These are phyloP conservation scores for Pristionchus japonicus DNA, from an alignment of 2,888 invertebrate species.

Conservation along the genomic window DNA sequence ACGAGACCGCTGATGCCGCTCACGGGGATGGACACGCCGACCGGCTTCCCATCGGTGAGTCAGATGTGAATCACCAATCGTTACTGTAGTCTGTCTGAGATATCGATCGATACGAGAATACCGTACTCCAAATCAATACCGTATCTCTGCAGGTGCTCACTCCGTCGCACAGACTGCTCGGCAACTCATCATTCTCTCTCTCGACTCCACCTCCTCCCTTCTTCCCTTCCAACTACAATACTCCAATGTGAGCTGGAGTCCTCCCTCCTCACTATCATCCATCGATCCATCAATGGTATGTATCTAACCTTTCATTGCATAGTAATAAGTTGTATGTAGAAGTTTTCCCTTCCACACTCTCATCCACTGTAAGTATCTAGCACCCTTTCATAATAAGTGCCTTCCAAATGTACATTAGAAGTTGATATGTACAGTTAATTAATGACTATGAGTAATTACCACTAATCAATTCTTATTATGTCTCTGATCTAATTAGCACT, in stretches of 20 bases:
- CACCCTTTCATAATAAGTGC: background rate
- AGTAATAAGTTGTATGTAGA: background rate
- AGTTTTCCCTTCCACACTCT: background rate
- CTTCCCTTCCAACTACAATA: background rate
- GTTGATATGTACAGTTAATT: too few species aligned
- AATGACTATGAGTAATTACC: too few species aligned
- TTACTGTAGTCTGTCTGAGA: too few species aligned
- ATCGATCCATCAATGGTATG: too few species aligned
- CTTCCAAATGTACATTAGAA: background rate
- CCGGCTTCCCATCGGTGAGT: background rate
- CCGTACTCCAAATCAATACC: background rate
- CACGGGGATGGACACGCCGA: background rate
- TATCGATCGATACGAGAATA: background rate
- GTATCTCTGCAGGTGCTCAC: background rate
- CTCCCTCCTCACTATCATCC: background rate
- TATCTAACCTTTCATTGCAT: background rate
- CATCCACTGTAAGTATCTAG: background rate
- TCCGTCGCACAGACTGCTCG: background rate
- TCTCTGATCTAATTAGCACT: too few species aligned
- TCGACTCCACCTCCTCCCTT: background rate
- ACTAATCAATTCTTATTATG: too few species aligned
- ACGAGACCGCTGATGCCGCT: conserved; percentile 3
- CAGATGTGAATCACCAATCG: too few species aligned
- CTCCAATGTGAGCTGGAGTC: background rate
- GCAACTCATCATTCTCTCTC: background rate